Base-by-base conservation (phyloP, 2,888 invertebrate genomes). In the Spodoptera littoralis region DNA sequence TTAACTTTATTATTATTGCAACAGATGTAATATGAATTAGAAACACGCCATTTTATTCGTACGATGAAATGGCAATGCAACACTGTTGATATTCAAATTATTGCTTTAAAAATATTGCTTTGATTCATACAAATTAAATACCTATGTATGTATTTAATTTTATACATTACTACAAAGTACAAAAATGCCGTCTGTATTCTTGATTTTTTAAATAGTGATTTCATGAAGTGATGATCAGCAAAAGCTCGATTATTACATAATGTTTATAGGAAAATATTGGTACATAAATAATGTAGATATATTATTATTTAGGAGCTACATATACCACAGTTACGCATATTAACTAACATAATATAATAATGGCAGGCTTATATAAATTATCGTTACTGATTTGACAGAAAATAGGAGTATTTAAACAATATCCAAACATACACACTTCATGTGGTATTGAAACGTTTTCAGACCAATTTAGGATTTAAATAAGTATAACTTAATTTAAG, bases 361-460 rank as follows among this genome's bases (percentile, higher is more conserved):
- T 73, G 77, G 68, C 77, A 77, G 68, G 50, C 59, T 60, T 42
- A 41, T 49, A 6, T 24, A 58, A 41, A 55, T 50, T 60, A 59
- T 42, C 36, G 11, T 57, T 55, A 76, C 24, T 58, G n/a, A 42
- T 42, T 72, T 49, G 8, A 9, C 27, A 13, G 58, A 50, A 61
- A 59, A 43, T 50, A 60, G 49, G 55, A 71, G 44, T 65, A 60
- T 60, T 61, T 36, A n/a, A 24, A 43, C 41, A 59, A 24, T 12
- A 9, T 36, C 8, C 36, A 36, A 36, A 36, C 6, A 36, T 36
- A 36, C 36, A 36, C 36, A 36, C 36, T 9, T 2, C 0, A 36
- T 2, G 36, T 36, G 36, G 36, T 36, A 36, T 36, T 8, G 36
- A 36, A 9, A 36, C 36, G 36, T 36, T 51, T 57, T 74, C 24